Evolutionary conservation across 2,888 invertebrate species (phyloP).

Genomic region (Clistopyga incitator): DNA sequence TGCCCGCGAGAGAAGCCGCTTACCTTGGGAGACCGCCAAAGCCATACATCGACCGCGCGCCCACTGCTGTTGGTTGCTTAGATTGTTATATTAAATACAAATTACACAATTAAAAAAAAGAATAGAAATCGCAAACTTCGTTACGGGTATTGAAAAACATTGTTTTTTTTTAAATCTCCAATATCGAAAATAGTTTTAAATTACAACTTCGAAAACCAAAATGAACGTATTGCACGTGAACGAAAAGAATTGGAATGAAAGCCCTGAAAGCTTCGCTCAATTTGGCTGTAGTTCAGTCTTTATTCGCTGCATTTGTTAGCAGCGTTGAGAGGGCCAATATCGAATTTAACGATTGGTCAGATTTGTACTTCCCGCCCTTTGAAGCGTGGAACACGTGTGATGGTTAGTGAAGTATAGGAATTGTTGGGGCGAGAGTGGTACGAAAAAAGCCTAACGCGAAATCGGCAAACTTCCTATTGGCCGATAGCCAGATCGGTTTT

Average conservation of each 20-base stretch:
- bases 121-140: too few relatives aligned
- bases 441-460: constrained; percentile 24
- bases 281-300: not conserved
- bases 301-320: constrained; percentile 13
- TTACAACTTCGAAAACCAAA: not conserved
- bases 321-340: not conserved
- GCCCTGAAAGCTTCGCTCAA: not conserved
- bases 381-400: not conserved
- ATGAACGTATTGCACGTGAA: not conserved
- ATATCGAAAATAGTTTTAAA: not conserved
- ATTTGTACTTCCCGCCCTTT: constrained; percentile 7
- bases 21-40: too few relatives aligned
- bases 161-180: too few relatives aligned
- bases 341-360: constrained; percentile 35
- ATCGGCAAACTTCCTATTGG: constrained; percentile 42
- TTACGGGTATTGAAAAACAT: too few relatives aligned
- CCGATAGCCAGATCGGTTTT: constrained; percentile 49
- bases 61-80: too few relatives aligned
- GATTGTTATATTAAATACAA: too few relatives aligned
- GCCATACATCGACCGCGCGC: too few relatives aligned
- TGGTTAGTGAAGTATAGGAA: not conserved
- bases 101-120: too few relatives aligned
- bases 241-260: not conserved
- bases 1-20: too few relatives aligned
- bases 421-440: not conserved